Evolutionary conservation across 2,113 vertebrate species (phyloP).

Genomic region (Zosterops hypoxanthus): DNA sequence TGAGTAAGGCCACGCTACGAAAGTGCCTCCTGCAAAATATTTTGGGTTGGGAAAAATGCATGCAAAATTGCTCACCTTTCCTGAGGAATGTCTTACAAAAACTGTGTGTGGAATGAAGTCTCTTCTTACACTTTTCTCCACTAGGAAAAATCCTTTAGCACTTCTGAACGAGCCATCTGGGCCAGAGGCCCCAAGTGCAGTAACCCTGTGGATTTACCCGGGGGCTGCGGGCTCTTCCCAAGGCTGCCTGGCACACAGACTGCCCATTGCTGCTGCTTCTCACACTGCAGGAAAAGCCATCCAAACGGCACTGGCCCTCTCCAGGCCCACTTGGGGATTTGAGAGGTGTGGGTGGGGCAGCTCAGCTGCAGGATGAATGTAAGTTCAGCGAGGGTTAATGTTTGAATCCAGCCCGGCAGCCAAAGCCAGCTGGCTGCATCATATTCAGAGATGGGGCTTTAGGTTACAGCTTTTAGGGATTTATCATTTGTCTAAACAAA

Average conservation of each 20-base stretch:
- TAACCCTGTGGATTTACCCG: background rate
- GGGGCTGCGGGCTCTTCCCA: rapidly evolving
- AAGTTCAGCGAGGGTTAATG: background rate
- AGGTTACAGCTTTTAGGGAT: background rate
- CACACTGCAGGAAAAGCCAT: background rate
- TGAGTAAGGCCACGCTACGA: background rate
- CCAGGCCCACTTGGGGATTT: background rate
- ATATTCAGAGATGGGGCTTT: background rate
- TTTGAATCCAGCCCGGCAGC: background rate
- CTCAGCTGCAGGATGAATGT: background rate
- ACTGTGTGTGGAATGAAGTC: background rate
- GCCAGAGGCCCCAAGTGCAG: background rate
- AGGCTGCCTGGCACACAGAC: slow-evolving; percentile 12
- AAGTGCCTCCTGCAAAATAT: background rate
- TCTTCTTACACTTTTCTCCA: background rate
- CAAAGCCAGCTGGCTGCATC: background rate
- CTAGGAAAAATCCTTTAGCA: background rate
- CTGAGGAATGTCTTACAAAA: background rate
- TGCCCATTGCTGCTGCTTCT: background rate
- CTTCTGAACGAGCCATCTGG: background rate
- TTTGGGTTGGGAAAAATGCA: background rate
- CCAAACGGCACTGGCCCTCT: background rate
- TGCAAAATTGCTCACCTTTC: background rate
- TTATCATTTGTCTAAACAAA: background rate
- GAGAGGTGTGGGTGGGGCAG: background rate